Conservation (phyloP, 2,888 invertebrate species). For the Anoplius nigerrimus region DNA sequence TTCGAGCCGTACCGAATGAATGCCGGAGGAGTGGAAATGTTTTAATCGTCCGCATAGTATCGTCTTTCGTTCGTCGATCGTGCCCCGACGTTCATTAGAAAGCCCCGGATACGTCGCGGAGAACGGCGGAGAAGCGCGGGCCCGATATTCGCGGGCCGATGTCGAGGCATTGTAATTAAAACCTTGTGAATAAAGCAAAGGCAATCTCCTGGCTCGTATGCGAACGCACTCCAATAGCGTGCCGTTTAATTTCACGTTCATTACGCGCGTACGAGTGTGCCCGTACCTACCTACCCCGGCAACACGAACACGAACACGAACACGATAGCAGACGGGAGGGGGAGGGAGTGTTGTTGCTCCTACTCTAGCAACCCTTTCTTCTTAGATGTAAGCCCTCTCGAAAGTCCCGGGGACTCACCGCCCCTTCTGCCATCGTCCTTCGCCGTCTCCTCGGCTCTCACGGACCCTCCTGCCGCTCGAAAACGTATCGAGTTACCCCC, state of each 20-base stretch:
- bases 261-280: constrained; percentile 56
- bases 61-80: constrained; percentile 1
- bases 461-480: constrained; percentile 48
- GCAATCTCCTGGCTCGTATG: constrained; percentile 61
- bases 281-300: constrained; percentile 17
- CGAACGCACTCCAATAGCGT: constrained; percentile 37
- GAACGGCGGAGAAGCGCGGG: constrained; percentile 6
- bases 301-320: no score
- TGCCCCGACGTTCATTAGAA: constrained; percentile 8
- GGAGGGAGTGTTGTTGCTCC: constrained; percentile 30
- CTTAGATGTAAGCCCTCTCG: constrained; percentile 65
- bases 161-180: constrained; percentile 65
- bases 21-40: background rate
- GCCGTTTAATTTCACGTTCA: constrained; percentile 63
- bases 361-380: constrained; percentile 66
- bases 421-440: constrained; percentile 22
- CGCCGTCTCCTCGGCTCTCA: constrained; percentile 32
- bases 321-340: constrained; percentile 41
- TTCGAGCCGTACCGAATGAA: no score
- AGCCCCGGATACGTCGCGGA: constrained; percentile 16
- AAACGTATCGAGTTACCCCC: constrained; percentile 72
- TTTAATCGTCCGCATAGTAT: no score
- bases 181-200: constrained; percentile 71
- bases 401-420: constrained; percentile 36
- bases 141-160: constrained; percentile 33